These are phyloP conservation scores for Melieria picta DNA, from an alignment of 2,888 invertebrate genomes.

Conservation along the genomic window DNA sequence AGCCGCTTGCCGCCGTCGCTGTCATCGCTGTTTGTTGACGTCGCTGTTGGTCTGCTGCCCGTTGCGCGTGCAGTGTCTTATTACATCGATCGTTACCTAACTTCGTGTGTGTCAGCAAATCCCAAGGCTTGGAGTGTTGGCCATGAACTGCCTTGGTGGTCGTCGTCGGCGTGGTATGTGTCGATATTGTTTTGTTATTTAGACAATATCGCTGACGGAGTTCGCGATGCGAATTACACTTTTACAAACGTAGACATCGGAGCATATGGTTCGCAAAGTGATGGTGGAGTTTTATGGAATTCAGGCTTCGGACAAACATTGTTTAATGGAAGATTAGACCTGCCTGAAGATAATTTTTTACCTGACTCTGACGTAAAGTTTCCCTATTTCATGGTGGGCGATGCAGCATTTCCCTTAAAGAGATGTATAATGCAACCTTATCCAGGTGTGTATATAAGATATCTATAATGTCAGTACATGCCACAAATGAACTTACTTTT, in stretches of 20 bases:
- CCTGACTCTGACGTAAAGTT: constrained; percentile 27
- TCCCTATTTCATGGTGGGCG: constrained; percentile 35
- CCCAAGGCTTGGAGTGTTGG: no score
- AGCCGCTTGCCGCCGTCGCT: no score
- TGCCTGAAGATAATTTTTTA: constrained; percentile 29
- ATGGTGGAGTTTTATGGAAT: constrained; percentile 36
- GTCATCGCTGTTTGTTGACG: no score
- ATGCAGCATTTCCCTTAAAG: constrained; percentile 35
- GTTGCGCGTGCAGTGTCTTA: no score
- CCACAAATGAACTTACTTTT: constrained; percentile 22
- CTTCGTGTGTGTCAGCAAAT: no score
- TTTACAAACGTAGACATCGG: constrained; percentile 37
- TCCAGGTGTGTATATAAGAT: constrained; percentile 22
- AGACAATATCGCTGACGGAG: no score
- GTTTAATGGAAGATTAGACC: constrained; percentile 21
- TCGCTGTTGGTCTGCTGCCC: no score
- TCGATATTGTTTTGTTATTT: no score
- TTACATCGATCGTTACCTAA: no score
- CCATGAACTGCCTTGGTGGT: no score
- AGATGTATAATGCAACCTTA: constrained; percentile 30
- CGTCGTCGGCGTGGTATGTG: no score
- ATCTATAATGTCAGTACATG: constrained; percentile 1
- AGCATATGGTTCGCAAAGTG: constrained; percentile 38
- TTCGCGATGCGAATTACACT: constrained; percentile 35
- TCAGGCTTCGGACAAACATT: constrained; percentile 31